Evolutionary conservation across 2,888 invertebrate species (phyloP), one percentile per base, ranked within the genome.

Genomic region (Melolontha melolontha): DNA sequence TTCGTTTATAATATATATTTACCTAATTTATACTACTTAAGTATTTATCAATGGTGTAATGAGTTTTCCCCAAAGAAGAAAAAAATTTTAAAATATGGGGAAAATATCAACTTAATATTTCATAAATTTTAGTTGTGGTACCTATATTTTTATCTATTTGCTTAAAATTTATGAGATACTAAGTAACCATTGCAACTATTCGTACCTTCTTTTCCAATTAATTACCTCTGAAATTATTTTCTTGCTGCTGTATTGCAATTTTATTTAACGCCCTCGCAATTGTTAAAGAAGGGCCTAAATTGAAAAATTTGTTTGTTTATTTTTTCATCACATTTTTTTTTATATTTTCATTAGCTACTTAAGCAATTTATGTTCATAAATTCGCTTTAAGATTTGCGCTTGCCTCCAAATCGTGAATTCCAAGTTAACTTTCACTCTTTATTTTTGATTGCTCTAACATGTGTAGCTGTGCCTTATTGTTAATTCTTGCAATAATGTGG

Each of bases 331-430:
- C 40, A 55, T 47, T 47, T 52, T 64, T 67, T 27, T 51, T 65
- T 68, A 59, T 41, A 10, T 66, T 40, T 70, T 62, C 14, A 34
- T 50, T 78, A 77, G 79, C 79, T 78, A 79, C 83, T 83, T 83
- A 80, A 77, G 83, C 83, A 80, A 81, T 80, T 81, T 83, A 79
- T 81, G 68, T 64, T 75, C 71, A 79, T 82, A 83, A 79, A 83
- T 82, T 83, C 72, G 81, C 83, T 82, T 80, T 80, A 82, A 82
- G 81, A 76, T 73, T n/a, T 50, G 62, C 47, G 55, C 55, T 50
- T 34, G 34, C 29, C 39, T 14, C 7, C 39, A 11, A 27, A 14
- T 42, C n/a, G 50, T 52, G 41, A 41, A 42, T 17, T 63, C 49
- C 40, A 47, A 42, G 17, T 5, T 59, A 41, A 59, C 5, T n/a